phyloP scores from a whole-genome alignment of 1,140 invertebrate genomes.

The Maniola jurtina region DNA sequence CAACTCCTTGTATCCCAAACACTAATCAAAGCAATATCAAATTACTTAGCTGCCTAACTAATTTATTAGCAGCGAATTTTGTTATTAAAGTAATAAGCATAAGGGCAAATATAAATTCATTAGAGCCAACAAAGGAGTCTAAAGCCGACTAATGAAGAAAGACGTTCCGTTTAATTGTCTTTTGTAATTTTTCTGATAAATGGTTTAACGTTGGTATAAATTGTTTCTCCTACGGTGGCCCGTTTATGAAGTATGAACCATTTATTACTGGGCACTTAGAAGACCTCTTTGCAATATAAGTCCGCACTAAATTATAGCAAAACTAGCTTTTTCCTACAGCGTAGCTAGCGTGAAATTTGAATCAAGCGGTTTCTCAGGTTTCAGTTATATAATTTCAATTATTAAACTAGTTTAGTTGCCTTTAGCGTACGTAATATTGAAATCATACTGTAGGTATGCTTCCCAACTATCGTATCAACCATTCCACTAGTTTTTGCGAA shows the following conservation, averaged over 20 bases:
- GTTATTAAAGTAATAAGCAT: slow-evolving; percentile 12
- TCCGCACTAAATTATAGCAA: neutral
- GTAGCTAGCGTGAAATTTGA: too few species aligned
- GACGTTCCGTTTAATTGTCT: slow-evolving; percentile 72
- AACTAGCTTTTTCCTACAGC: too few species aligned
- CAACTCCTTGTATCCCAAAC: neutral
- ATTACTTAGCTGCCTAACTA: neutral
- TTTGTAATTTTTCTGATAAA: slow-evolving; percentile 70
- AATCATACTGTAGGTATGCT: too few species aligned
- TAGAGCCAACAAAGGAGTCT: slow-evolving; percentile 57
- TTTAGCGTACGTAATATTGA: too few species aligned
- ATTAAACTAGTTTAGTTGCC: too few species aligned
- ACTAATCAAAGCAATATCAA: neutral
- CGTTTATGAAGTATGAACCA: slow-evolving; percentile 27
- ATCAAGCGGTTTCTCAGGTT: too few species aligned
- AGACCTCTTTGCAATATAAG: slow-evolving; percentile 40
- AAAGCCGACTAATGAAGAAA: slow-evolving; percentile 64
- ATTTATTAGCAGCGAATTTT: neutral
- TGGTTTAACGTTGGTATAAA: slow-evolving; percentile 60
- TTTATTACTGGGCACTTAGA: slow-evolving; percentile 57
- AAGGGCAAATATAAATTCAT: slow-evolving; percentile 57
- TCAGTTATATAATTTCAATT: too few species aligned
- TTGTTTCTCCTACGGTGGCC: slow-evolving; percentile 63
- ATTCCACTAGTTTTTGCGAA: too few species aligned
- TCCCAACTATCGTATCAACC: too few species aligned